Base-by-base conservation (phyloP, 1,140 invertebrate genomes). In the Meloidogyne exigua region DNA sequence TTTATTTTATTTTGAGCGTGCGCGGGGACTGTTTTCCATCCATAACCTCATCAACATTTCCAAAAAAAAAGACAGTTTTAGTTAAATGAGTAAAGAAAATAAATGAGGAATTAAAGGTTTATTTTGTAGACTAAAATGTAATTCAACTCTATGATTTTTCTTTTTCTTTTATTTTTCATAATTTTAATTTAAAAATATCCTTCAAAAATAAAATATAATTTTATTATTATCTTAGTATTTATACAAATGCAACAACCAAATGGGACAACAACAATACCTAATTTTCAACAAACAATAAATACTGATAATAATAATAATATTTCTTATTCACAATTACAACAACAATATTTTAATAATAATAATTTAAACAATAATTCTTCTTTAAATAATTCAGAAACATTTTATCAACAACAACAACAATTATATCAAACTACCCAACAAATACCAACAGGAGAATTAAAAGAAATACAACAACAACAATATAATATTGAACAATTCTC, bases 11-110 rank as follows among this genome's bases (percentile, higher is more conserved):
- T 57, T 39, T 39, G 18, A 15, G 49, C 49, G 18, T 57, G 49
- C 49, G 49, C 49, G 49, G 49, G 49, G 49, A 57, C 49, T 57
- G 49, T 44, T 12, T 15, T 15, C 49, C 49, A n/a, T 57, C 49
- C 49, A 57, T 57, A 57, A 57, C 49, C 49, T 57, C 49, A 57
- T 57, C 49, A 57, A 57, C 49, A 57, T 57, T n/a, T 57, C 36
- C 36, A 39, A 39, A 39, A 39, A 39, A 39, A 10, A 5, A 49
- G 44, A 57, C 49, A 4, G 49, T 57, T 57, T 57, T 57, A 57
- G 49, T 9, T 18, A 9, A n/a, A n/a, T 57, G 49, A 57, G n/a
- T 57, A n/a, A 57, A n/a, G n/a, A n/a, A n/a, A 57, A 57, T 3
- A 49, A 18, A 18, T 49, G 15, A 18, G 15, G 13, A 4, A 49